Evolutionary conservation across 2,797 vertebrate genomes (phyloP), one percentile per base, ranked within the genome.

Genomic region (Austrolebias charrua): DNA sequence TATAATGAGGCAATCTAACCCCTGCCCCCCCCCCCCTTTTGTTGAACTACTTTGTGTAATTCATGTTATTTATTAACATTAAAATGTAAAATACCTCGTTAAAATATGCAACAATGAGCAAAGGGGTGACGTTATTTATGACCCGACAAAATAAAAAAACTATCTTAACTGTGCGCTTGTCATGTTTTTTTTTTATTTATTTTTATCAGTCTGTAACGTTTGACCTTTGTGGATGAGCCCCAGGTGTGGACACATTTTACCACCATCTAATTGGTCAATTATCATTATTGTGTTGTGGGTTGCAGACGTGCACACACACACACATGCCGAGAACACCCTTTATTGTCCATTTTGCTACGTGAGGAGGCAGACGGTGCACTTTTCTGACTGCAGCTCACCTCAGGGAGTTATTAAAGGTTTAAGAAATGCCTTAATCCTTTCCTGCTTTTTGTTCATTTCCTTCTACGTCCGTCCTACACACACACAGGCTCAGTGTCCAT

Each of bases 231-330:
- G 66, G 31, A 40, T 12, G 60, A 79, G 71, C 78, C 69, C 69
- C 82, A 78, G 80, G 78, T 84, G 78, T 63, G 72, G 35, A 56
- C 0, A 33, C 29, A 29, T 49, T 63, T 40, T 19, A 53, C 19
- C 2, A 38, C 42, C 48, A 38, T 38, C 63, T 81, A 80, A 83
- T 83, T 81, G 72, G 82, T 81, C 72, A 71, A 78, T 83, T 80
- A 76, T 73, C 60, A 66, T 69, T 57, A 58, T 33, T 69, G 60
- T 6, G 71, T 2, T n/a, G 35, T n/a, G 19, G 48, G 60, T 38
- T 38, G 58, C 71, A 60, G 54, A 72, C 42, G 57, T 1, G 38
- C 64, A 44, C 51, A 1, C 13, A 49, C 3, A 29, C 42, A 1
- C 13, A 45, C 3, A 20, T 40, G n/a, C 24, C 35, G 15, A 33